Base-by-base conservation (phyloP, 30 jellyfish, hydroid and myxozoan species). In the Clytia hemisphaerica region DNA sequence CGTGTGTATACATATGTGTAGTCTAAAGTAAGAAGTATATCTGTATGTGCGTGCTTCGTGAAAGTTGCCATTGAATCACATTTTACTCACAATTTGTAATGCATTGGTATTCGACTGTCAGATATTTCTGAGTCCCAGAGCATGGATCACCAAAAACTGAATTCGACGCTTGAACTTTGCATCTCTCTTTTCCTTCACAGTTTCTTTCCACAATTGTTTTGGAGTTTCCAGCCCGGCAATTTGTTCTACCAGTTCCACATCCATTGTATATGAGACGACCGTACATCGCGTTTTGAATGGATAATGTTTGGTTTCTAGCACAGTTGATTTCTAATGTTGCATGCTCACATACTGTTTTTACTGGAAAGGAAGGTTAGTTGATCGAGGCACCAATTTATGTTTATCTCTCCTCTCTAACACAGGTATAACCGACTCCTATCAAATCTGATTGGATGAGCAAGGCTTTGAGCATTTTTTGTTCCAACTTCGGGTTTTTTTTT, bases 131-230 rank as follows among this genome's bases (percentile, higher is more conserved):
- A 4, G 61, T 48, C 4, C 77, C 71, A 29, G 2, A 27, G 72
- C 93, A 80, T 0, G 93, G 93, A 64, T 80, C 93, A 4, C 82
- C 86, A 72, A 80, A 80, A 80, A 80, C 54, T 0, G 70, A 74
- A 72, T 80, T 80, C 2, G 61, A 25, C 21, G 93, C 73, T 4
- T 25, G 9, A 14, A 80, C 63, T 1, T 0, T 2, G 27, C 93
- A 80, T 4, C 75, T 42, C 68, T 54, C 30, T 27, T 33, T 49
- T 0, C 58, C 59, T 18, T 71, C 64, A 35, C 93, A 80, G 3
- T 45, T 44, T 3, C 45, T 4, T 53, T 67, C 27, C 3, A 71
- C 86, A 21, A 70, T 82, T 6, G 70, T 27, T 37, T 22, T 2
- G 14, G 85, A 66, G 30, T 66, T 71, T 29, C 81, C 69, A 36